phyloP scores from a whole-genome alignment of 2,888 invertebrate genomes.

The Platynereis dumerilii region DNA sequence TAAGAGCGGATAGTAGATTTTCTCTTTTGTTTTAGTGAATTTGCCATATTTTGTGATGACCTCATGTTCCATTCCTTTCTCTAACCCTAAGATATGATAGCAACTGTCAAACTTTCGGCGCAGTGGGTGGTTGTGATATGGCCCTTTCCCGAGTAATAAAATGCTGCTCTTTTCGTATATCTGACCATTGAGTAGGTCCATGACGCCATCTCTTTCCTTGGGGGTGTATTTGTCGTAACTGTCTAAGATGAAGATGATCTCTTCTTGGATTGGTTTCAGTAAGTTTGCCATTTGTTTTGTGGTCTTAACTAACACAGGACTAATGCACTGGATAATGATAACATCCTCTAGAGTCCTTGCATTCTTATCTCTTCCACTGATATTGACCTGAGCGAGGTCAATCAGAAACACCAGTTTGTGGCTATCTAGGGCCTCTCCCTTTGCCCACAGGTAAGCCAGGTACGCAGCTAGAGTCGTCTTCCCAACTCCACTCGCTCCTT shows the following conservation, averaged over 20 bases:
- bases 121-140: slow-evolving; percentile 3
- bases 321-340: slow-evolving; percentile 45
- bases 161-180: slow-evolving; percentile 42
- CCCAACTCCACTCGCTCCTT: slow-evolving; percentile 54
- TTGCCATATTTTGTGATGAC: slow-evolving; percentile 15
- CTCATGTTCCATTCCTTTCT: slow-evolving; percentile 16
- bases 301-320: slow-evolving; percentile 42
- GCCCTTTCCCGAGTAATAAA: slow-evolving; percentile 42
- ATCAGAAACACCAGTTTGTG: slow-evolving; percentile 41
- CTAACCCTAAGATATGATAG: slow-evolving; percentile 27
- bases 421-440: slow-evolving; percentile 40
- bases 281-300: slow-evolving; percentile 46
- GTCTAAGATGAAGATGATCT: slow-evolving; percentile 50
- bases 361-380: neutral
- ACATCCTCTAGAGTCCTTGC: slow-evolving; percentile 20
- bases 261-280: slow-evolving; percentile 42
- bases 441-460: slow-evolving; percentile 51
- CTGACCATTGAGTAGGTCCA: slow-evolving; percentile 41
- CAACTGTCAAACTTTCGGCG: slow-evolving; percentile 25
- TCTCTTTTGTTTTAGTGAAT: neutral
- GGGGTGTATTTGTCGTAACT: slow-evolving; percentile 42
- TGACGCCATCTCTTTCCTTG: slow-evolving; percentile 25
- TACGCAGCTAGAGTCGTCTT: slow-evolving; percentile 49
- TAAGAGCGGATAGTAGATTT: neutral
- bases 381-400: slow-evolving; percentile 30